Evolutionary conservation across 2,888 invertebrate species (phyloP).

Genomic region (Pyrocoelia pectoralis): DNA sequence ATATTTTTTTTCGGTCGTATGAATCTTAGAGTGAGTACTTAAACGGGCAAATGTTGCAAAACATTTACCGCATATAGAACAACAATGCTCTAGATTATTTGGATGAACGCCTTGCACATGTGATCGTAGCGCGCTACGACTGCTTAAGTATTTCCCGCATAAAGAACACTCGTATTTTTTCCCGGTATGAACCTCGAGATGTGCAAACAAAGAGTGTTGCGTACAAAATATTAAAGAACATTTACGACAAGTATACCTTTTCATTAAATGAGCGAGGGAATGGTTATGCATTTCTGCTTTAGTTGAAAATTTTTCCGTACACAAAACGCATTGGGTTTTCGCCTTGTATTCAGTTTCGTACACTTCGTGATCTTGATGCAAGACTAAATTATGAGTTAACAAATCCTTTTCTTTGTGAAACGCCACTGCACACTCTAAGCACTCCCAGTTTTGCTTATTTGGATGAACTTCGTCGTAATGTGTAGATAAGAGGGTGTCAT

Average conservation of each 20-base stretch:
- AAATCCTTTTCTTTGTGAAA: slow-evolving; percentile 38
- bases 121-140: slow-evolving; percentile 42
- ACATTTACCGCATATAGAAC: slow-evolving; percentile 45
- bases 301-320: slow-evolving; percentile 43
- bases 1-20: slow-evolving; percentile 42
- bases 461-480: slow-evolving; percentile 35
- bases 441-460: slow-evolving; percentile 27
- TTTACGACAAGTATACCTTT: slow-evolving; percentile 38
- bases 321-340: slow-evolving; percentile 44
- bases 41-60: slow-evolving; percentile 41
- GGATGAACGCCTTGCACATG: slow-evolving; percentile 45
- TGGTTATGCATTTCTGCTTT: slow-evolving; percentile 40
- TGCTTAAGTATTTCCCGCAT: slow-evolving; percentile 46
- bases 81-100: slow-evolving; percentile 39
- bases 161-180: slow-evolving; percentile 42
- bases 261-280: slow-evolving; percentile 40
- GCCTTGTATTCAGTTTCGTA: slow-evolving; percentile 38
- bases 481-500: slow-evolving; percentile 37
- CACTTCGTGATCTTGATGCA: slow-evolving; percentile 22
- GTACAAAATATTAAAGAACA: slow-evolving; percentile 41
- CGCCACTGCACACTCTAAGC: slow-evolving; percentile 34
- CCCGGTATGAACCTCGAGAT: slow-evolving; percentile 38
- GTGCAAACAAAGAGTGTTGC: slow-evolving; percentile 36
- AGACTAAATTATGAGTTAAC: slow-evolving; percentile 29
- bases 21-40: slow-evolving; percentile 42